Conservation (phyloP, 2,888 invertebrate species). For the Aphelenchoides bicaudatus region DNA sequence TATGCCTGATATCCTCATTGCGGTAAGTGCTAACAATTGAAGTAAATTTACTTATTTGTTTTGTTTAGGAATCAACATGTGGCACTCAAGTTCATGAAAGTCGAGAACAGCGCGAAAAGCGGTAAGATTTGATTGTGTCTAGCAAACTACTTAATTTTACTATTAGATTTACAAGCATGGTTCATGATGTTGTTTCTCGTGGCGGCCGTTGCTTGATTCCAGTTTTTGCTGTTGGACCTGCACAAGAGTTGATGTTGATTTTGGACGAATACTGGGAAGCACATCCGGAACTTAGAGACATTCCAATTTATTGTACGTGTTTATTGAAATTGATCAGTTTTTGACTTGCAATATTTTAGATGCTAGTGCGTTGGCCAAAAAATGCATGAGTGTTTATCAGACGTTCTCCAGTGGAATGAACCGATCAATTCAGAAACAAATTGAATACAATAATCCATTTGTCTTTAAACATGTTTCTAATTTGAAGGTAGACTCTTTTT, state of each 20-base stretch:
- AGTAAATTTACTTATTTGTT: slow-evolving; percentile 8
- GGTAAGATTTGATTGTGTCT: slow-evolving; percentile 68
- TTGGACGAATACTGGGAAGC: slow-evolving; percentile 93
- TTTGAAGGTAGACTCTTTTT: slow-evolving; percentile 59
- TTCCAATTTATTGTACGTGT: slow-evolving; percentile 81
- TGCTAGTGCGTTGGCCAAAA: slow-evolving; percentile 96
- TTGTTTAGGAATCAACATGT: slow-evolving; percentile 84
- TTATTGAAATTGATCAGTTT: no score
- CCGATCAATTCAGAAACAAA: slow-evolving; percentile 88
- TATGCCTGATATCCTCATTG: slow-evolving; percentile 92
- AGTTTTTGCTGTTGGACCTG: slow-evolving; percentile 93
- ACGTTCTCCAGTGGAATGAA: slow-evolving; percentile 99
- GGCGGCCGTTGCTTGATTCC: slow-evolving; percentile 98
- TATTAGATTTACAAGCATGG: slow-evolving; percentile 65
- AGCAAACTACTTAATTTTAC: slow-evolving; percentile 19
- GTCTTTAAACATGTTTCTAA: slow-evolving; percentile 86
- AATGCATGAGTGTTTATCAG: slow-evolving; percentile 99
- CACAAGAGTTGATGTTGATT: slow-evolving; percentile 66
- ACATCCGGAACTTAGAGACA: slow-evolving; percentile 92
- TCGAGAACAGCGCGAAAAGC: slow-evolving; percentile 86
- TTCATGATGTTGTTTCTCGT: slow-evolving; percentile 89
- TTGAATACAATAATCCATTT: slow-evolving; percentile 90
- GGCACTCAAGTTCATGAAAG: slow-evolving; percentile 99
- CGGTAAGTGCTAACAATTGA: slow-evolving; percentile 65
- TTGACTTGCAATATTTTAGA: slow-evolving; percentile 65